phyloP scores from a whole-genome alignment of 2,888 invertebrate genomes.

The Molanna angustata region DNA sequence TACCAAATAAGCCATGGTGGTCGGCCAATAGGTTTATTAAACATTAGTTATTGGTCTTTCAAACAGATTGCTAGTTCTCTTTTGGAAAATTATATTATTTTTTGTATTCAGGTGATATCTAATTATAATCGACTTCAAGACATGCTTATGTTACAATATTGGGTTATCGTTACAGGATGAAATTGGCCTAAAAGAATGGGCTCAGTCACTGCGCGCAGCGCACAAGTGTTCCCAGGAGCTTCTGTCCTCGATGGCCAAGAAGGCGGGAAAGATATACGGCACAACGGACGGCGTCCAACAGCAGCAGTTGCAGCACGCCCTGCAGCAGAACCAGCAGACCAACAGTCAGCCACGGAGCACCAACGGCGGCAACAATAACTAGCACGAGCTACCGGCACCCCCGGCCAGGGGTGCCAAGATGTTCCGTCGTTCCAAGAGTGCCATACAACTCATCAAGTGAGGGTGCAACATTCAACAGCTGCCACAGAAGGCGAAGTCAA shows the following conservation, averaged over 20 bases:
- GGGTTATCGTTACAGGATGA: slow-evolving; percentile 75
- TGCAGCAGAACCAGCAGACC: slow-evolving; percentile 13
- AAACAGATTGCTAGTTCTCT: too few relatives aligned
- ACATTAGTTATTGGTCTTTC: too few relatives aligned
- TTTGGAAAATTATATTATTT: too few relatives aligned
- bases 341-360: slow-evolving; percentile 38
- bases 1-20: too few relatives aligned
- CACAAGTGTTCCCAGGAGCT: slow-evolving; percentile 96
- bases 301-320: slow-evolving; percentile 17
- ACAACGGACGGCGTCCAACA: slow-evolving; percentile 52
- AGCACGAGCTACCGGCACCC: slow-evolving; percentile 52
- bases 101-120: too few relatives aligned
- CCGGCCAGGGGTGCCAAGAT: slow-evolving; percentile 54
- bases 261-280: slow-evolving; percentile 98
- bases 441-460: slow-evolving; percentile 54
- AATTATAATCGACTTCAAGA: too few relatives aligned
- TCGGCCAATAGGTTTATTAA: too few relatives aligned
- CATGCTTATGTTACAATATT: too few relatives aligned
- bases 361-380: slow-evolving; percentile 50
- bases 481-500: too few relatives aligned
- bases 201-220: slow-evolving; percentile 89
- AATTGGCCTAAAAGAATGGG: slow-evolving; percentile 99
- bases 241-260: slow-evolving; percentile 95
- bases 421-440: slow-evolving; percentile 58
- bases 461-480: too few relatives aligned